phyloP scores from a whole-genome alignment of 2,888 invertebrate genomes.

The Ryuthela nishihirai region DNA sequence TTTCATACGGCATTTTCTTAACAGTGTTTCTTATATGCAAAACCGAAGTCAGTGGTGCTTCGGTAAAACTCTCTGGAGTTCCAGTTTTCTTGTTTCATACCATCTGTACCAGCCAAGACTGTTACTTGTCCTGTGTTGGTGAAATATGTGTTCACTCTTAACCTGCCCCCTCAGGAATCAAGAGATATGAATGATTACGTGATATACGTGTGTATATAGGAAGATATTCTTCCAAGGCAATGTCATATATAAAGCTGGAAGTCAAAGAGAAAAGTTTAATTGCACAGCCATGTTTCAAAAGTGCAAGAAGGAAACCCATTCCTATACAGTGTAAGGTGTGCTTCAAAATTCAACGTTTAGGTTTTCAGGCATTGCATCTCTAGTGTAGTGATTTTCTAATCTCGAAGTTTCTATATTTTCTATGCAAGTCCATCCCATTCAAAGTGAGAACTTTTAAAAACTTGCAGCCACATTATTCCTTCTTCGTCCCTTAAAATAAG shows the following conservation, averaged over 20 bases:
- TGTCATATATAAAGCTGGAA: too few relatives aligned
- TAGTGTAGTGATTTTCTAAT: conserved; percentile 36
- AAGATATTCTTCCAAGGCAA: conserved; percentile 12
- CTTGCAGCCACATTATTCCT: conserved; percentile 27
- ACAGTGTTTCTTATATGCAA: too few relatives aligned
- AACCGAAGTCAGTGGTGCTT: too few relatives aligned
- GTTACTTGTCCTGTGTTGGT: not conserved
- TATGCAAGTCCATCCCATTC: conserved; percentile 39
- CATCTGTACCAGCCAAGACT: conserved; percentile 1
- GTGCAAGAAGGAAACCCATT: conserved; percentile 11
- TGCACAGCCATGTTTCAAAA: not conserved
- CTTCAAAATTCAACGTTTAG: not conserved
- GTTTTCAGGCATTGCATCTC: conserved; percentile 8
- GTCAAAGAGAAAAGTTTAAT: conserved; percentile 7
- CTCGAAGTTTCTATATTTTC: conserved; percentile 38
- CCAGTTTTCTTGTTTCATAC: not conserved
- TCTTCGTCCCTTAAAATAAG: conserved; percentile 17
- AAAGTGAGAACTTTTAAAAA: conserved; percentile 39
- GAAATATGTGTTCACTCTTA: conserved; percentile 11
- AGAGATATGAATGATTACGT: conserved; percentile 7
- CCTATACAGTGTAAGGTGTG: conserved; percentile 1
- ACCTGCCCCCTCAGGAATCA: conserved; percentile 21
- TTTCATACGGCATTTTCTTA: too few relatives aligned
- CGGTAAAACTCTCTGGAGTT: too few relatives aligned
- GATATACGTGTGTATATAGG: conserved; percentile 25